phyloP scores from a whole-genome alignment of 2,888 invertebrate species.

The Drosophila lacicola region DNA sequence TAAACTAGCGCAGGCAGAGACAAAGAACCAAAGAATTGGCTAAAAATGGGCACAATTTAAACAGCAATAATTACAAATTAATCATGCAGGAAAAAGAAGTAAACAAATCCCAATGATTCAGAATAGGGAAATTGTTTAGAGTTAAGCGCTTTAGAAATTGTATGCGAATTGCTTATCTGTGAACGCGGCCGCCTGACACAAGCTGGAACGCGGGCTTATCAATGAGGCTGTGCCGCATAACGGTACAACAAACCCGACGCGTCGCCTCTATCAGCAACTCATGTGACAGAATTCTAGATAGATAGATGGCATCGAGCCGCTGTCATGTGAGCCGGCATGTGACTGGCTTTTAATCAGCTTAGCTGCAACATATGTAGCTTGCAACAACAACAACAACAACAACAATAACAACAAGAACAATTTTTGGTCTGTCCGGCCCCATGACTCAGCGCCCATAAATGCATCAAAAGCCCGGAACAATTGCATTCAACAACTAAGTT shows the following conservation, averaged over 20 bases:
- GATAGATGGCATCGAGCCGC: slow-evolving; percentile 13
- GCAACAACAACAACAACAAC: slow-evolving; percentile 4
- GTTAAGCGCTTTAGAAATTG: slow-evolving; percentile 14
- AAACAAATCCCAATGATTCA: slow-evolving; percentile 31
- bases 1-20: slow-evolving; percentile 19
- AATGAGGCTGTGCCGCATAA: slow-evolving; percentile 18
- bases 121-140: slow-evolving; percentile 1
- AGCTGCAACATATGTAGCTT: slow-evolving; percentile 15
- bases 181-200: slow-evolving; percentile 8
- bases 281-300: slow-evolving; percentile 38
- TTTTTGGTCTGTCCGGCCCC: slow-evolving; percentile 14
- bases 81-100: not conserved
- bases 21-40: slow-evolving; percentile 15
- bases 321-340: slow-evolving; percentile 73
- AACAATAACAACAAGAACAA: not conserved
- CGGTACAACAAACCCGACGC: slow-evolving; percentile 8
- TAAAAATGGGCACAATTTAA: slow-evolving; percentile 6
- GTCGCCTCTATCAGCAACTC: slow-evolving; percentile 27
- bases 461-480: slow-evolving; percentile 23
- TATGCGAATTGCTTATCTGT: slow-evolving; percentile 33
- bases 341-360: slow-evolving; percentile 49
- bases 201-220: slow-evolving; percentile 40
- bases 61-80: slow-evolving; percentile 14
- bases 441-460: slow-evolving; percentile 35
- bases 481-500: slow-evolving; percentile 6